Conservation (phyloP, 2,797 vertebrate genomes). For the Meda fulgida region DNA sequence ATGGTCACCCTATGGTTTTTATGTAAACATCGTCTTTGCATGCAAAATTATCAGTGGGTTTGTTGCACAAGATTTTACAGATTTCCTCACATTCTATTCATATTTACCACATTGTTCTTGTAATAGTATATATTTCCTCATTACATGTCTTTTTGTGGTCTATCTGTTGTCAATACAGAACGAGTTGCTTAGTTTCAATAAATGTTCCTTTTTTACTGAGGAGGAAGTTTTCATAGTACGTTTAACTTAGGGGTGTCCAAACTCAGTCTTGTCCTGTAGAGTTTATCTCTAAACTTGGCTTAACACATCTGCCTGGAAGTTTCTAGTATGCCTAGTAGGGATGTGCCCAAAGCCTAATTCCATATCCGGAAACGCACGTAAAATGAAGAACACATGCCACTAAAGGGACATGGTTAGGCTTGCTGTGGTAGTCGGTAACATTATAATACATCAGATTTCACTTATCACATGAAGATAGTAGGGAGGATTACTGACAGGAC, state of each 20-base stretch:
- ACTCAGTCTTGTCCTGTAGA: neutral
- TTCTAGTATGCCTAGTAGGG: neutral
- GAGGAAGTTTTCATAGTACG: neutral
- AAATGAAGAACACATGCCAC: neutral
- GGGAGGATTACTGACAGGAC: neutral
- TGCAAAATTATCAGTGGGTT: neutral
- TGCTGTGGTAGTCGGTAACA: neutral
- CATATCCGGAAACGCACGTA: neutral
- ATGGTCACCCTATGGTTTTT: too few relatives aligned
- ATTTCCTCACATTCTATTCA: neutral
- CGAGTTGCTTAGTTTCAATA: neutral
- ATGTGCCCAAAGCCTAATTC: neutral
- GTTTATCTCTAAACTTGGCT: neutral
- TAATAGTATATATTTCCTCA: neutral
- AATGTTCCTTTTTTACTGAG: neutral
- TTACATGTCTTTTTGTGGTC: neutral
- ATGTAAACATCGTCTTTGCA: neutral
- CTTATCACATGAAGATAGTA: neutral
- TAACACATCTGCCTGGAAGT: neutral
- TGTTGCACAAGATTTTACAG: neutral
- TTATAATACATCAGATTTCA: neutral
- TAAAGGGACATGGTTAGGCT: neutral
- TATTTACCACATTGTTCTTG: neutral
- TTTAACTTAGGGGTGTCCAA: neutral
- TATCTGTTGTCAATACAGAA: slow-evolving; percentile 1